Base-by-base conservation (phyloP, 2,888 invertebrate species). In the Leucophenga montana region DNA sequence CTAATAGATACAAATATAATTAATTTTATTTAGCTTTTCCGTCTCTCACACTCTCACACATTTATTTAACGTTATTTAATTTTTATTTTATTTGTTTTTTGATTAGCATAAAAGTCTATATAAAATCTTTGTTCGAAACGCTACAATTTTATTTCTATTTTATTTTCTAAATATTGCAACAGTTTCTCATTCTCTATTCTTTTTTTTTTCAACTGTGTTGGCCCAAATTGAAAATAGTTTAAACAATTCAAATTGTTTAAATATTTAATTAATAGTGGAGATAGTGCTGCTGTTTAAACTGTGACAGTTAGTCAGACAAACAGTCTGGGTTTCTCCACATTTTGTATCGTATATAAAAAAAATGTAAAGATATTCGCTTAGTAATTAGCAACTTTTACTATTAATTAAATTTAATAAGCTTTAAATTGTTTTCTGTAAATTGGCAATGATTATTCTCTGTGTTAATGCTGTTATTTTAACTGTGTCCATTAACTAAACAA, bases 1-100 rank as follows among this genome's bases (percentile, higher is more conserved):
- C 68, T 48, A 59, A 69, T 50, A 72, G 53, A 48, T 1, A 61
- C 22, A 50, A 61, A 67, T 67, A 67, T 39, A 56, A 70, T 46
- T 39, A 18, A 22, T 39, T 22, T 64, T 44, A 46, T 46, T 50
- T 18, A 18, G 14, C 16, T 50, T 50, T 50, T n/a, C 50, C 39
- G 39, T 39, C 11, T 5, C 39, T 5, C 39, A 11, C 39, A 39
- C 39, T 5, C 39, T 48, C 48, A 48, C 48, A 48, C 48, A 48
- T 6, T 3, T 6, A 50, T 50, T 50, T 50, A 18, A n/a, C 8
- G 14, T 50, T 8, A 8, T 50, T 50, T 50, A 11, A n/a, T n/a
- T 50, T 50, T 14, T 50, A 39, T 39, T 39, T 39, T 39, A 27
- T 56, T 56, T 56, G 56, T 56, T 18, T 56, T 56, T 56, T 39